Percentiles rank a stretch among this genome's conserved stretches.
Evolutionary conservation across 2,797 vertebrate genomes (phyloP).

Genomic region (Falco novaeseelandiae): DNA sequence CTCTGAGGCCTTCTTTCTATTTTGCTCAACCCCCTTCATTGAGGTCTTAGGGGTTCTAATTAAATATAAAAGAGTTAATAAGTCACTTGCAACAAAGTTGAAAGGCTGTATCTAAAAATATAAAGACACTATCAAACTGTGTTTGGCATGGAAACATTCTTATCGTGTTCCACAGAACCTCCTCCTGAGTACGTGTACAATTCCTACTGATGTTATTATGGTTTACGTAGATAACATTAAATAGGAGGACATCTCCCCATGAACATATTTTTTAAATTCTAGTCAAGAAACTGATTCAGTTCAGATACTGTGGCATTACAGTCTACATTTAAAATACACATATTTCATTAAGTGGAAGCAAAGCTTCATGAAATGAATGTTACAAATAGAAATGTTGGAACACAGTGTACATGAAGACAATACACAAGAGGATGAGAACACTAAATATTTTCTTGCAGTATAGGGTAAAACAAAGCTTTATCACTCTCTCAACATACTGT

Average conservation of each 20-base stretch:
- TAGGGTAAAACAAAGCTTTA: constrained; percentile 14
- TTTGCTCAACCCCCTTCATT: constrained; percentile 81
- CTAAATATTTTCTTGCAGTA: background rate
- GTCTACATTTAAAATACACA: background rate
- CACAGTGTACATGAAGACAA: constrained; percentile 55
- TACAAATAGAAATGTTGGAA: constrained; percentile 59
- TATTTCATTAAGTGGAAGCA: constrained; percentile 31
- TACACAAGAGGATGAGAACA: constrained; percentile 43
- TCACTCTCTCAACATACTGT: background rate
- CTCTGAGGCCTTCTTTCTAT: constrained; percentile 81
- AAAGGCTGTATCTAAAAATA: constrained; percentile 61
- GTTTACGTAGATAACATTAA: background rate
- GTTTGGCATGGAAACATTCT: constrained; percentile 21
- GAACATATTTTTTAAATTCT: background rate
- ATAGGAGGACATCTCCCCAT: background rate
- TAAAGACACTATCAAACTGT: constrained; percentile 33
- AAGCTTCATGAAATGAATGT: constrained; percentile 70
- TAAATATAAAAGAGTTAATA: constrained; percentile 79
- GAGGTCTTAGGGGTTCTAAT: constrained; percentile 81
- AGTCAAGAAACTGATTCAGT: background rate
- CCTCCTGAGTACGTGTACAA: background rate
- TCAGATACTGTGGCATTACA: background rate
- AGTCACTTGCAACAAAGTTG: constrained; percentile 70
- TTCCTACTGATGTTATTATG: background rate
- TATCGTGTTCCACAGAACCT: background rate